phyloP scores from a whole-genome alignment of 2,888 invertebrate genomes.

The Toxonevra muliebris region DNA sequence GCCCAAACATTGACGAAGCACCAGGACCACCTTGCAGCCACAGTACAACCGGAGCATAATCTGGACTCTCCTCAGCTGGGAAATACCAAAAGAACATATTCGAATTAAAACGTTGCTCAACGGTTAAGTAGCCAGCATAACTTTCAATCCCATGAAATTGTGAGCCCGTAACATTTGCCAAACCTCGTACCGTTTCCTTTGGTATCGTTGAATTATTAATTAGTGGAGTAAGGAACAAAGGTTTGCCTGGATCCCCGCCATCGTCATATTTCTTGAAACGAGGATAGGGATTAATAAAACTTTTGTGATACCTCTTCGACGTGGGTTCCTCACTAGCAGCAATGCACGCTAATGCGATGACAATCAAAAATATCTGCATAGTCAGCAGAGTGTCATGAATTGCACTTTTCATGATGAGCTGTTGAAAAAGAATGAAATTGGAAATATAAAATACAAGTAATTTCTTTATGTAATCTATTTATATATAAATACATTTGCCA shows the following conservation, averaged over 20 bases:
- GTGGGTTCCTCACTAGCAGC: neutral
- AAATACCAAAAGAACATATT: conserved; percentile 95
- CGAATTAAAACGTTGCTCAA: conserved; percentile 78
- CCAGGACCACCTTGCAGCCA: conserved; percentile 92
- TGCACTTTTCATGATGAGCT: conserved; percentile 48
- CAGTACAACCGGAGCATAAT: conserved; percentile 76
- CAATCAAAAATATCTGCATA: conserved; percentile 27
- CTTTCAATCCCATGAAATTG: conserved; percentile 65
- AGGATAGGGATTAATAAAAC: conserved; percentile 64
- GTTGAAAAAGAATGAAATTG: neutral
- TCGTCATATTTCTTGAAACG: conserved; percentile 52
- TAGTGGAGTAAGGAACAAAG: conserved; percentile 58
- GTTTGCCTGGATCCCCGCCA: conserved; percentile 66
- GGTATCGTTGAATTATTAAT: conserved; percentile 58
- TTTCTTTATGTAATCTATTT: too few relatives aligned
- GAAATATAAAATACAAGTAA: too few relatives aligned
- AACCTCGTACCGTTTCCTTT: conserved; percentile 64
- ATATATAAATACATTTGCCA: neutral
- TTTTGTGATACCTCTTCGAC: conserved; percentile 42
- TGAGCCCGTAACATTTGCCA: conserved; percentile 56
- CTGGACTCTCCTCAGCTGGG: conserved; percentile 70
- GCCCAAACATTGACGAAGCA: conserved; percentile 79
- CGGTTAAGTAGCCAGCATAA: conserved; percentile 78
- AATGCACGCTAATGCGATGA: neutral
- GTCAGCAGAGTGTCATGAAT: conserved; percentile 40